Base-by-base conservation (phyloP, 2,797 vertebrate species). In the Psittacula echo region DNA sequence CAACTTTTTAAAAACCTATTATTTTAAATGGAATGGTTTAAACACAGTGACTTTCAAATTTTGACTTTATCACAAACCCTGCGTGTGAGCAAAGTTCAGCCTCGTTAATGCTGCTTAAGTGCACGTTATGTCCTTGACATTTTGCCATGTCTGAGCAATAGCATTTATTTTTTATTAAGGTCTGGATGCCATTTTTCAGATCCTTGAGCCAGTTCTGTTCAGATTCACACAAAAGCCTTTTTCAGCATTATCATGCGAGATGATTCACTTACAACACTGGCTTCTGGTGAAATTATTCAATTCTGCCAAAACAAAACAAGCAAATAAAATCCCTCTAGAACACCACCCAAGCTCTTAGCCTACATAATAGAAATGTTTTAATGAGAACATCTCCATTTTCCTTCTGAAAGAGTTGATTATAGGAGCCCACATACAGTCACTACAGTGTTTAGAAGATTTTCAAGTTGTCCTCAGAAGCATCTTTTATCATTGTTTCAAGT, bases 131-230 rank as follows among this genome's bases (percentile, higher is more conserved):
- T 72, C 81, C 80, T 85, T 96, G 88, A 94, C 88, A 90, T 96
- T 93, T 83, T 90, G 67, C n/a, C 78, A 22, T 7, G 8, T 72
- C 74, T 72, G 44, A 62, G 74, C 71, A 80, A 83, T 86, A 87
- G 66, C 73, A 76, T 91, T 87, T 76, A 81, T 75, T 90, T 85
- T 95, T 89, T 93, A 93, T 91, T 82, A 47, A 94, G 91, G 27
- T 37, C 72, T 54, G 0, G 0, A 41, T 58, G 65, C 39, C 56
- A 54, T 88, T 93, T 86, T 85, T 91, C 74, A 93, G 73, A 42
- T 12, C 64, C 37, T 88, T 42, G 24, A 89, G 85, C 54, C 70
- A 75, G 30, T 65, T 95, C 66, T 75, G 50, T 24, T 76, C 50
- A 58, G 50, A 88, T 45, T 56, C 56, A 76, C 48, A 94, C 79